These are phyloP conservation scores for Fragum sueziense DNA, from an alignment of 2,888 invertebrate species.

Conservation along the genomic window DNA sequence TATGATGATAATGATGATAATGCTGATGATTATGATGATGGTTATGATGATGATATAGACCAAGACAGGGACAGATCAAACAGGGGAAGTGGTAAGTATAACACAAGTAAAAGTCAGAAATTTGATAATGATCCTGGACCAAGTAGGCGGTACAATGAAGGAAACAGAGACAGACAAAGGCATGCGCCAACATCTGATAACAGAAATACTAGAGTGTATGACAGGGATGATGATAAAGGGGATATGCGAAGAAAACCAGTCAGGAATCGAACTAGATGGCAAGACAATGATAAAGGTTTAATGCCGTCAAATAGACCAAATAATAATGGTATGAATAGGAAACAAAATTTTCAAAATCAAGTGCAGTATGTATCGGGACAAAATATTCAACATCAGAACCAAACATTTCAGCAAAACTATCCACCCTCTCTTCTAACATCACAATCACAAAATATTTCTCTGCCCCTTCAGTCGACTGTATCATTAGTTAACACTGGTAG, in stretches of 20 bases:
- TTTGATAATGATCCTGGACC: neutral
- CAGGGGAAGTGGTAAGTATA: slow-evolving; percentile 19
- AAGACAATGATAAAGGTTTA: no score
- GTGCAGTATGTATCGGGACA: no score
- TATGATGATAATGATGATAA: neutral
- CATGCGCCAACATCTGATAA: neutral
- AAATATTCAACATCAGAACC: neutral
- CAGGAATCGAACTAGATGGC: no score
- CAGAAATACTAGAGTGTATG: neutral
- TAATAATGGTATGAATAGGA: no score
- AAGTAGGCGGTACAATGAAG: neutral
- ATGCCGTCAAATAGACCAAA: no score
- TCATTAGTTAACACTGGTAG: neutral
- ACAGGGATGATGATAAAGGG: slow-evolving; percentile 2
- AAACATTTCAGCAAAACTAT: neutral
- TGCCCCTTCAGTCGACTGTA: neutral
- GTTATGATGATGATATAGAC: neutral
- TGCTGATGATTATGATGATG: neutral
- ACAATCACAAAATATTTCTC: neutral
- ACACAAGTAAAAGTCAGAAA: neutral
- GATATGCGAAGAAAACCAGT: neutral
- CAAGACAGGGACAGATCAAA: neutral
- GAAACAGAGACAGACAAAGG: neutral
- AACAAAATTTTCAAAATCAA: no score
- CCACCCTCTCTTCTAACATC: neutral